Percentiles rank a stretch among this genome's conserved stretches.
Evolutionary conservation across 2,888 invertebrate species (phyloP).

Genomic region (Creontiades dilutus): DNA sequence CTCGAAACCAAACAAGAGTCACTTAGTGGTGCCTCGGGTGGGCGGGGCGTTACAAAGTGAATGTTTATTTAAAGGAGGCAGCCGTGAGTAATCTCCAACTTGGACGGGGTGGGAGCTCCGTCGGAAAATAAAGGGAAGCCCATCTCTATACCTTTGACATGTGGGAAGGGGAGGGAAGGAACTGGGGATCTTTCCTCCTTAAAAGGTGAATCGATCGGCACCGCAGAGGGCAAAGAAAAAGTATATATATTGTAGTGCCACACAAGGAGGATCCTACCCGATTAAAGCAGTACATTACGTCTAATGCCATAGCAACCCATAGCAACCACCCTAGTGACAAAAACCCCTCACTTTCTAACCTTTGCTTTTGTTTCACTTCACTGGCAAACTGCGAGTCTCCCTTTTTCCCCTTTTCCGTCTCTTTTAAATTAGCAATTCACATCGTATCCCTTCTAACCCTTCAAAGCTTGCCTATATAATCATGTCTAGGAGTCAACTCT

Average conservation of each 20-base stretch:
- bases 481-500: not conserved
- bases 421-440: slow-evolving; percentile 11
- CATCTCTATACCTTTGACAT: slow-evolving; percentile 59
- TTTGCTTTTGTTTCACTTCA: slow-evolving; percentile 32
- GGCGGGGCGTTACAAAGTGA: slow-evolving; percentile 60
- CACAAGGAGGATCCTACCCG: slow-evolving; percentile 62
- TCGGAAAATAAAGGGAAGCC: slow-evolving; percentile 49
- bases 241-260: slow-evolving; percentile 61
- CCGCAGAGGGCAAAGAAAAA: slow-evolving; percentile 43
- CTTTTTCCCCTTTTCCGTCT: slow-evolving; percentile 10
- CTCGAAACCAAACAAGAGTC: slow-evolving; percentile 13
- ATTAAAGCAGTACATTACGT: slow-evolving; percentile 61
- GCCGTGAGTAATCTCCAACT: slow-evolving; percentile 27
- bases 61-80: slow-evolving; percentile 56
- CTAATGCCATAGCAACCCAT: slow-evolving; percentile 64
- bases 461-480: not conserved
- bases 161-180: slow-evolving; percentile 39
- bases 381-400: slow-evolving; percentile 18
- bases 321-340: slow-evolving; percentile 61
- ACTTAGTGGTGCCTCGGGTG: not conserved
- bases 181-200: not conserved
- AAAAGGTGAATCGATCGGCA: slow-evolving; percentile 55
- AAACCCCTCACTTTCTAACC: slow-evolving; percentile 54
- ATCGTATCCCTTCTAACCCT: not conserved
- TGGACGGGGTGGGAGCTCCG: slow-evolving; percentile 33